Evolutionary conservation across 2,888 invertebrate genomes (phyloP).

Genomic region (Pandemis cinnamomeana): DNA sequence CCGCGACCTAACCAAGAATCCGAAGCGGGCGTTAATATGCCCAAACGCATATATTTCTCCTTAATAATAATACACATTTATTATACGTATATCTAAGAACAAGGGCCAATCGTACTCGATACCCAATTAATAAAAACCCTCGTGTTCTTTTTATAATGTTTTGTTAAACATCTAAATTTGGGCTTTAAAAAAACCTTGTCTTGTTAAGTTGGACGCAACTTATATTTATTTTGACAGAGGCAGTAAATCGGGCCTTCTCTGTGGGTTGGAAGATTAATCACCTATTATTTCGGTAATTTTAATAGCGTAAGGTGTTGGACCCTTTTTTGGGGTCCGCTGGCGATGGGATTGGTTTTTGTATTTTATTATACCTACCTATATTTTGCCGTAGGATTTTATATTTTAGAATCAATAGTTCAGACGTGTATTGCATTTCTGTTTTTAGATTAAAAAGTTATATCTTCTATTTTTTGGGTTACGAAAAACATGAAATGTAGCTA

Average conservation of each 20-base stretch:
- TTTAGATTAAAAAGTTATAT: no score
- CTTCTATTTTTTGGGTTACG: no score
- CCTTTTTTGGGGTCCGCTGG: conserved; percentile 54
- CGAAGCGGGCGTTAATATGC: conserved; percentile 63
- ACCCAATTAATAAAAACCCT: conserved; percentile 74
- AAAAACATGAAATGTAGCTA: no score
- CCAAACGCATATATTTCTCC: conserved; percentile 63
- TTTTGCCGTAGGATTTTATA: no score
- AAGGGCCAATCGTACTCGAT: conserved; percentile 61
- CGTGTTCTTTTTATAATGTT: conserved; percentile 70
- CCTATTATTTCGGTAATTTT: conserved; percentile 79
- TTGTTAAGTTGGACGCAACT: conserved; percentile 63
- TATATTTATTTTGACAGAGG: conserved; percentile 78
- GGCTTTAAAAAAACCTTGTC: conserved; percentile 56
- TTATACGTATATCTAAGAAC: conserved; percentile 46
- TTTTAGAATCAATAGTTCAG: no score
- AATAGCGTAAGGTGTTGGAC: conserved; percentile 73
- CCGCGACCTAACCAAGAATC: conserved; percentile 56
- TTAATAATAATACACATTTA: conserved; percentile 53
- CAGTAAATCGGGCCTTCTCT: conserved; percentile 72
- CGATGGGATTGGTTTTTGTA: conserved; percentile 16
- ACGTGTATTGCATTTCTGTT: no score
- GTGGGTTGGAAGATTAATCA: conserved; percentile 75
- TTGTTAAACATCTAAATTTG: conserved; percentile 83
- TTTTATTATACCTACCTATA: no score